phyloP scores from a whole-genome alignment of 2,888 invertebrate genomes.

The Leptinotarsa rubiginosa region DNA sequence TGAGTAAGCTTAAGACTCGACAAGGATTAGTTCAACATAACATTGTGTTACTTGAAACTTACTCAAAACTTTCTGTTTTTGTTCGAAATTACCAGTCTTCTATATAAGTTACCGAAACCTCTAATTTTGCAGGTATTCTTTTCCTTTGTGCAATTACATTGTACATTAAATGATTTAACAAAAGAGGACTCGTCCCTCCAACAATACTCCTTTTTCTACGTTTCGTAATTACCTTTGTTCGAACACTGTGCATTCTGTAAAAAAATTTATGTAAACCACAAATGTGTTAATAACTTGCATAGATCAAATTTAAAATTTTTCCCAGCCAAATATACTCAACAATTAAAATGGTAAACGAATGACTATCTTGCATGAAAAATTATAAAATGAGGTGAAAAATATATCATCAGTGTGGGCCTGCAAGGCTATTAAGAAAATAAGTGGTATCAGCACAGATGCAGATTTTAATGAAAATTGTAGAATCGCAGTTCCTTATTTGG shows the following conservation, averaged over 20 bases:
- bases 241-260: conserved; percentile 52
- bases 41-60: conserved; percentile 19
- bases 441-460: too few species aligned
- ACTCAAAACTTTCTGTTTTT: conserved; percentile 26
- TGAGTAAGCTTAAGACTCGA: conserved; percentile 27
- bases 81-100: conserved; percentile 21
- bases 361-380: too few species aligned
- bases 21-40: conserved; percentile 30
- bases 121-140: conserved; percentile 39
- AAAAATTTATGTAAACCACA: conserved; percentile 18
- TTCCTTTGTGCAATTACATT: conserved; percentile 42
- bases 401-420: too few species aligned
- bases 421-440: too few species aligned
- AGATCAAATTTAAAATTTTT: too few species aligned
- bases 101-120: conserved; percentile 32
- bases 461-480: too few species aligned
- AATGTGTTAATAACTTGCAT: not conserved
- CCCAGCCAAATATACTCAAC: too few species aligned
- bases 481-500: too few species aligned
- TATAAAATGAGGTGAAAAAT: too few species aligned
- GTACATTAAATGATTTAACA: conserved; percentile 43
- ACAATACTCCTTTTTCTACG: conserved; percentile 43
- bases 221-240: conserved; percentile 49
- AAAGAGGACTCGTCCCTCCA: conserved; percentile 38
- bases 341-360: too few species aligned